These are phyloP conservation scores for Syrphus vitripennis DNA, from an alignment of 2,888 invertebrate species.

Conservation along the genomic window DNA sequence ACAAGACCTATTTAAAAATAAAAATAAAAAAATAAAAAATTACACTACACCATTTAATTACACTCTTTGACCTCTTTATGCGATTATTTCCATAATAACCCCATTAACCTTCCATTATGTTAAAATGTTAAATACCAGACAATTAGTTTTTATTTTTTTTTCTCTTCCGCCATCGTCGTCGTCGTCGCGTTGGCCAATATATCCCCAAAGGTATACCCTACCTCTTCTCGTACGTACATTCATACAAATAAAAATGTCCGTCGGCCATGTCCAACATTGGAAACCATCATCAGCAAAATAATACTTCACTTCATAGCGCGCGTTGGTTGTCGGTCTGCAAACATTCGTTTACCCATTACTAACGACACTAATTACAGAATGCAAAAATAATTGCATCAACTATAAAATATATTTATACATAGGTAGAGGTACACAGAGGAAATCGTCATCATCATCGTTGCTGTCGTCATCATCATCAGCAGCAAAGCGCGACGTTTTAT, in stretches of 20 bases:
- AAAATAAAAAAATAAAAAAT: too few species aligned
- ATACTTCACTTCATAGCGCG: slow-evolving; percentile 1
- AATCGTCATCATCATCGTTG: slow-evolving; percentile 14
- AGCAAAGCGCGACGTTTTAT: slow-evolving; percentile 1
- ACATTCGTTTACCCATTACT: slow-evolving; percentile 56
- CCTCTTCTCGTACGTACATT: too few species aligned
- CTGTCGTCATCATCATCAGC: slow-evolving; percentile 37
- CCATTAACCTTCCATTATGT: slow-evolving; percentile 39
- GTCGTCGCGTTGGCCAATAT: slow-evolving; percentile 44
- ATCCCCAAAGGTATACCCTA: slow-evolving; percentile 48
- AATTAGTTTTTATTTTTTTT: slow-evolving; percentile 55
- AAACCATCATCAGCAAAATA: slow-evolving; percentile 5
- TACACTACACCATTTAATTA: not conserved
- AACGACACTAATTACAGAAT: slow-evolving; percentile 64
- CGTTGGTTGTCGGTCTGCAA: slow-evolving; percentile 30
- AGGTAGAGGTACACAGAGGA: too few species aligned
- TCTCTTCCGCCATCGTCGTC: too few species aligned
- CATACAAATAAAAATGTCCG: slow-evolving; percentile 47
- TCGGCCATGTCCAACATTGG: slow-evolving; percentile 3
- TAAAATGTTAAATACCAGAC: slow-evolving; percentile 51
- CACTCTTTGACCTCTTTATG: slow-evolving; percentile 15
- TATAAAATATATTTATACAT: slow-evolving; percentile 21
- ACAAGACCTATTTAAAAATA: slow-evolving; percentile 11
- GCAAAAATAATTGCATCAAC: slow-evolving; percentile 58
- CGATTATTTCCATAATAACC: slow-evolving; percentile 4